A percentile compares a stretch with the other conserved stretches of the same genome.
Conservation (phyloP, 2,797 vertebrate species). For the Uromys caudimaculatus region DNA sequence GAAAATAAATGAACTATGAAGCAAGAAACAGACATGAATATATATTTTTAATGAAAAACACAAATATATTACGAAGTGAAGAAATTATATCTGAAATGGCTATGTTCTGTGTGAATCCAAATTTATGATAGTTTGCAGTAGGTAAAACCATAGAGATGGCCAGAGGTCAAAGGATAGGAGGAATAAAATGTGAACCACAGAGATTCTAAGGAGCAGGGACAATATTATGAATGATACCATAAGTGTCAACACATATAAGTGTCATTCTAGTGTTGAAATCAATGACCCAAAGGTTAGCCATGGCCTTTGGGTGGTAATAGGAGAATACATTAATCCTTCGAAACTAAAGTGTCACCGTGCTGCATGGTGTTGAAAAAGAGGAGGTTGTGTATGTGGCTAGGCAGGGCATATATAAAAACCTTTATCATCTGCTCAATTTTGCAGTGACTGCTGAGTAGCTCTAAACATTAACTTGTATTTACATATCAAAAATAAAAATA, state of each 20-base stretch:
- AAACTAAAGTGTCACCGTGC: neutral
- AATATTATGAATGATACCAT: neutral
- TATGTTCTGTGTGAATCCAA: neutral
- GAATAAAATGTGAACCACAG: neutral
- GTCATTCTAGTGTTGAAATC: neutral
- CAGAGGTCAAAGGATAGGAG: neutral
- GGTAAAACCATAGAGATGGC: neutral
- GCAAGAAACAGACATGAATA: neutral
- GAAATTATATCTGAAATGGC: neutral
- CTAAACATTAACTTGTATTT: constrained; percentile 12
- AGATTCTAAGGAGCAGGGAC: neutral
- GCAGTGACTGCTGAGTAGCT: neutral
- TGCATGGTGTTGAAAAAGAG: neutral
- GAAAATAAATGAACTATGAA: constrained; percentile 52
- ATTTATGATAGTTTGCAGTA: neutral
- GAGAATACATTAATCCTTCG: neutral
- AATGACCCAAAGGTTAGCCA: neutral
- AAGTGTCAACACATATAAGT: neutral
- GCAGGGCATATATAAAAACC: neutral
- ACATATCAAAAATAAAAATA: neutral
- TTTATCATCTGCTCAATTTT: neutral
- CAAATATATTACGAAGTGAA: neutral
- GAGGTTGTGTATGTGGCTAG: neutral
- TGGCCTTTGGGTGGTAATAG: neutral
- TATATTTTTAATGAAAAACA: neutral